Evolutionary conservation across 1,140 invertebrate species (phyloP).

Genomic region (Drosophila varians): DNA sequence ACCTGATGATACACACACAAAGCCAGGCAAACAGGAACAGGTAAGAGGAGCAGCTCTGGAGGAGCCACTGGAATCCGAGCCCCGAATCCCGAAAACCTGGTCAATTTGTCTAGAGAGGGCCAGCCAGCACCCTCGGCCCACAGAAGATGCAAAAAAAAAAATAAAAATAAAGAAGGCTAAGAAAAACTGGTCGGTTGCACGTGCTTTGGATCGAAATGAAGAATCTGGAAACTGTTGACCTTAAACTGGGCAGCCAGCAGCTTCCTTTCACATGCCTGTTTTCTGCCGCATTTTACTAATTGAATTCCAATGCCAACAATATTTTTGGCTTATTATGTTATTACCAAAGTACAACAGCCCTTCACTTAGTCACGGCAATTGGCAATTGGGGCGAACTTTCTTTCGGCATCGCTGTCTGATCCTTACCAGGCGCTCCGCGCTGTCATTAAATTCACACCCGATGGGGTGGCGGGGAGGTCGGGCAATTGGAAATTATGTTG

Average conservation of each 20-base stretch:
- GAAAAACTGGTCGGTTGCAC: conserved; percentile 64
- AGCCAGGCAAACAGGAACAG: conserved; percentile 26
- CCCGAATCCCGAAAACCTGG: conserved; percentile 37
- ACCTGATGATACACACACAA: conserved; percentile 57
- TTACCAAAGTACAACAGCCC: conserved; percentile 52
- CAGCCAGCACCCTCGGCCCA: neutral
- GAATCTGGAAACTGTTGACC: conserved; percentile 43
- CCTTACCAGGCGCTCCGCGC: conserved; percentile 3
- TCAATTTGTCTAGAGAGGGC: conserved; percentile 68
- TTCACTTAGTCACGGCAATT: conserved; percentile 71
- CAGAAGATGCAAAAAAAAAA: conserved; percentile 43
- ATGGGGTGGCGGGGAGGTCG: conserved; percentile 26
- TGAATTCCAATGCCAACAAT: conserved; percentile 80
- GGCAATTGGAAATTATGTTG: conserved; percentile 75
- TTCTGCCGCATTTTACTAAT: conserved; percentile 60
- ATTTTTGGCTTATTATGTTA: conserved; percentile 80
- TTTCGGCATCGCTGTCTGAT: conserved; percentile 45
- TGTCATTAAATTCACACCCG: conserved; percentile 77
- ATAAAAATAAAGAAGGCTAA: too few species aligned
- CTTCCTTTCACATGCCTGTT: conserved; percentile 42
- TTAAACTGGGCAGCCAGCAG: conserved; percentile 37
- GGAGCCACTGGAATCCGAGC: conserved; percentile 33
- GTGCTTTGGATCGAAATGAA: conserved; percentile 26
- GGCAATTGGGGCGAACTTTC: conserved; percentile 71
- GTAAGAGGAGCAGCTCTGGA: conserved; percentile 17